These are phyloP conservation scores for Drosophila mayri DNA, from an alignment of 1,140 invertebrate species.

Conservation along the genomic window DNA sequence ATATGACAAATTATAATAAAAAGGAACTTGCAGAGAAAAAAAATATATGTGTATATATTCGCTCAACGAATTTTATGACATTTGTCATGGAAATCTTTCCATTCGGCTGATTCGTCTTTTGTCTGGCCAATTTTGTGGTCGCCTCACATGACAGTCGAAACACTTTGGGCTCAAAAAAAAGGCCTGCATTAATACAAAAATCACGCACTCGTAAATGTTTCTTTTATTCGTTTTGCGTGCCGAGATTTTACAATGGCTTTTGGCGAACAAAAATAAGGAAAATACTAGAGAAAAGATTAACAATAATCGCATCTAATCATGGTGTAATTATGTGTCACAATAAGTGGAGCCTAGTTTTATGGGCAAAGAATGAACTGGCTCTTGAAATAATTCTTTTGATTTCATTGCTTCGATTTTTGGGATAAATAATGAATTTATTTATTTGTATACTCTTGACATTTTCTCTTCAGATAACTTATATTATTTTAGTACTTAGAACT, in stretches of 20 bases:
- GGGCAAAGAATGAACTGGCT: no score
- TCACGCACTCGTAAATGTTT: slow-evolving; percentile 71
- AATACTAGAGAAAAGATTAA: slow-evolving; percentile 35
- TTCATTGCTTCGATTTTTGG: neutral
- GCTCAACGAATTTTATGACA: slow-evolving; percentile 52
- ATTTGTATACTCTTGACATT: neutral
- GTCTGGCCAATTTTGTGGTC: slow-evolving; percentile 51
- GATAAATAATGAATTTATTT: neutral
- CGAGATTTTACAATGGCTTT: slow-evolving; percentile 57
- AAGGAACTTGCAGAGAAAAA: slow-evolving; percentile 17
- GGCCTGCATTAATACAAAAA: slow-evolving; percentile 62
- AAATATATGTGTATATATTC: slow-evolving; percentile 9
- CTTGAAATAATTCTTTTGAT: neutral
- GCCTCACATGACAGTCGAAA: slow-evolving; percentile 28
- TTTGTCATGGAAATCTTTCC: slow-evolving; percentile 50
- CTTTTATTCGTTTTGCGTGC: slow-evolving; percentile 70
- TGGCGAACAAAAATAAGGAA: slow-evolving; percentile 16
- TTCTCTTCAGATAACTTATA: neutral
- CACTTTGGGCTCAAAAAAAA: slow-evolving; percentile 30
- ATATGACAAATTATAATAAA: slow-evolving; percentile 77
- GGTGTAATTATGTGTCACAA: slow-evolving; percentile 49
- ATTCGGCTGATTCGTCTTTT: slow-evolving; percentile 48
- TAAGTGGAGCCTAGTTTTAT: slow-evolving; percentile 3
- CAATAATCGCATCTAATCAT: slow-evolving; percentile 56
- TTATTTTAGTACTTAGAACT: neutral